Conservation (phyloP, 1,140 invertebrate genomes). For the Sycobia sp. region DNA sequence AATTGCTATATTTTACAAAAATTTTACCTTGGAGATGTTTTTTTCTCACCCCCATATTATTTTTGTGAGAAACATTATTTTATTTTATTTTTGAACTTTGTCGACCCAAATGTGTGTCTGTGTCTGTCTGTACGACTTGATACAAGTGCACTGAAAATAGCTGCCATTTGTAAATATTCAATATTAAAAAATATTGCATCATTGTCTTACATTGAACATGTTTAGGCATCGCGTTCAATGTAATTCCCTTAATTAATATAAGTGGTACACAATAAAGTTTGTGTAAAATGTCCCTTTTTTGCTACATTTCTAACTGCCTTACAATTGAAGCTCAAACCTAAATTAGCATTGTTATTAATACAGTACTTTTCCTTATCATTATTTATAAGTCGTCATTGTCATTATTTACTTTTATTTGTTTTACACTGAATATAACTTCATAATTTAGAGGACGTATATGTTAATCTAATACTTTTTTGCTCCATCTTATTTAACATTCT, state of each 20-base stretch:
- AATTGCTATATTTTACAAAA: constrained; percentile 23
- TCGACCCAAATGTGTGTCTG: background rate
- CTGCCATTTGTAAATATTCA: constrained; percentile 25
- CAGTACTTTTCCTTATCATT: constrained; percentile 17
- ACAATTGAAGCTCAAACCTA: constrained; percentile 16
- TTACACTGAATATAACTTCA: constrained; percentile 25
- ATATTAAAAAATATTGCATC: constrained; percentile 32
- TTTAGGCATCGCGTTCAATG: constrained; percentile 23
- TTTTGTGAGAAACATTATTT: background rate
- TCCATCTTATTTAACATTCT: too few relatives aligned
- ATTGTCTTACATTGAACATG: constrained; percentile 21
- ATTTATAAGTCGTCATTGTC: constrained; percentile 30
- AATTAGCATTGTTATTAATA: constrained; percentile 26
- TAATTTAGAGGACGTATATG: constrained; percentile 22
- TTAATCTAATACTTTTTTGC: constrained; percentile 30
- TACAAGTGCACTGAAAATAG: constrained; percentile 31
- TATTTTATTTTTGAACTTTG: background rate
- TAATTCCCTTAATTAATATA: constrained; percentile 2
- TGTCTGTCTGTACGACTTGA: constrained; percentile 21
- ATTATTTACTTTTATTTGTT: constrained; percentile 21
- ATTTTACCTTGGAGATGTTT: constrained; percentile 1
- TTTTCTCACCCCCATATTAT: too few relatives aligned
- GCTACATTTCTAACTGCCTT: constrained; percentile 7
- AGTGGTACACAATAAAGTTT: constrained; percentile 17
- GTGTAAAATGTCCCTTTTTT: constrained; percentile 15